Conservation (phyloP, 2,113 vertebrate genomes). For the Engystomops pustulosus region DNA sequence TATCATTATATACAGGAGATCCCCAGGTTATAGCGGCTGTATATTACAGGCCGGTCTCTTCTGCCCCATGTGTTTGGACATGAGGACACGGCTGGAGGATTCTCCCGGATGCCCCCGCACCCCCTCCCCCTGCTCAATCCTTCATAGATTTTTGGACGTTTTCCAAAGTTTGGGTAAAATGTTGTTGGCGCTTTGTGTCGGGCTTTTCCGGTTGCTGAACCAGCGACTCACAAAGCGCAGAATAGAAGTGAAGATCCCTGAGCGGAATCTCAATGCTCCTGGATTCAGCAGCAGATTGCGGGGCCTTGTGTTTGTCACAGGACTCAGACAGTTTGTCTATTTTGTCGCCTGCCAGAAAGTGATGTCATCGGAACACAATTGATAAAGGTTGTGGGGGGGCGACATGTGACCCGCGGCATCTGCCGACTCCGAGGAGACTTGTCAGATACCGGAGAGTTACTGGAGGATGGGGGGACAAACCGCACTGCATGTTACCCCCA, state of each 20-base stretch:
- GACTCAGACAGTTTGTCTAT: slow-evolving; percentile 47
- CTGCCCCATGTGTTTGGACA: not conserved
- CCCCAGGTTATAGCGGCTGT: not conserved
- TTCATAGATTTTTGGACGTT: slow-evolving; percentile 1
- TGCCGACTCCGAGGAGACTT: not conserved
- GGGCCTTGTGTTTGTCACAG: slow-evolving; percentile 14
- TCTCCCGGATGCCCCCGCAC: slow-evolving; percentile 32
- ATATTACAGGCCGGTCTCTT: not conserved
- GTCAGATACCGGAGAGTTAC: not conserved
- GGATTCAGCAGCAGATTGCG: slow-evolving; percentile 32
- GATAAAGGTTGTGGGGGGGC: not conserved
- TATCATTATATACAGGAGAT: not conserved
- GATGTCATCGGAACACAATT: slow-evolving; percentile 44
- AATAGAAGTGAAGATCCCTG: not conserved
- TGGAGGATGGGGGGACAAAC: not conserved
- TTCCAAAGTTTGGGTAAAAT: slow-evolving; percentile 25
- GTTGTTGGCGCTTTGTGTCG: slow-evolving; percentile 30
- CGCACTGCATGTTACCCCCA: no score
- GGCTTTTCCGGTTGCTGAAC: slow-evolving; percentile 54
- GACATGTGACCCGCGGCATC: slow-evolving; percentile 31
- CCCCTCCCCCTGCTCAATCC: not conserved
- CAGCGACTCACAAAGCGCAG: slow-evolving; percentile 19
- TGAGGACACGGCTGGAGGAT: not conserved
- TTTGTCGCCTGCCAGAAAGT: slow-evolving; percentile 45
- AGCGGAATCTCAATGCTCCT: slow-evolving; percentile 30